Conservation (phyloP, 2,888 invertebrate genomes). For the Ligdia adustata region DNA sequence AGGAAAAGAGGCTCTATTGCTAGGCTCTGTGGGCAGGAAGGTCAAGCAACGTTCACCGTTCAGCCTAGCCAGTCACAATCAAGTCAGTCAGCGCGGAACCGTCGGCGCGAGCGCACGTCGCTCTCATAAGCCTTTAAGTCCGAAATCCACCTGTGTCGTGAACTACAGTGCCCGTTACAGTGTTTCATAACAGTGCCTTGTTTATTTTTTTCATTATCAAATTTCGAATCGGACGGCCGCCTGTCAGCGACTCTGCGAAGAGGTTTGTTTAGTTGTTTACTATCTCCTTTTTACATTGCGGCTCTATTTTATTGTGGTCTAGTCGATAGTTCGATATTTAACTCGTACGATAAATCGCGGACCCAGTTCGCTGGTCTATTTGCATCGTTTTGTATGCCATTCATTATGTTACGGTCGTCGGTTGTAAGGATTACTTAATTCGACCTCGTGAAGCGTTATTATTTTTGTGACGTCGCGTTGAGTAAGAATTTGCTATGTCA, state of each 20-base stretch:
- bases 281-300: conserved; percentile 40
- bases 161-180: conserved; percentile 72
- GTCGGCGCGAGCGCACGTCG: conserved; percentile 70
- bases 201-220: conserved; percentile 62
- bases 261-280: conserved; percentile 68
- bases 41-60: conserved; percentile 74
- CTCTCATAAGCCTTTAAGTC: conserved; percentile 49
- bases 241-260: conserved; percentile 58
- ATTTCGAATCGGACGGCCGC: conserved; percentile 53
- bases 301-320: conserved; percentile 49
- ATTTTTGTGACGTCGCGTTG: conserved; percentile 4
- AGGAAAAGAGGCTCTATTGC: conserved; percentile 69
- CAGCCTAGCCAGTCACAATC: conserved; percentile 10
- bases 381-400: conserved; percentile 70
- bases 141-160: conserved; percentile 64
- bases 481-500: conserved; percentile 23
- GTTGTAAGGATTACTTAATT: conserved; percentile 68
- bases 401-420: conserved; percentile 70
- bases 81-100: conserved; percentile 75
- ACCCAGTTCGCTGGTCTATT: conserved; percentile 59
- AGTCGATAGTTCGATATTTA: conserved; percentile 49
- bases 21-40: conserved; percentile 77
- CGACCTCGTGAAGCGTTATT: conserved; percentile 53
- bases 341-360: conserved; percentile 53
- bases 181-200: conserved; percentile 72